Percentiles rank a stretch among this genome's conserved stretches.
These are phyloP conservation scores for Clitarchus hookeri DNA, from an alignment of 2,888 invertebrate genomes.

Conservation along the genomic window DNA sequence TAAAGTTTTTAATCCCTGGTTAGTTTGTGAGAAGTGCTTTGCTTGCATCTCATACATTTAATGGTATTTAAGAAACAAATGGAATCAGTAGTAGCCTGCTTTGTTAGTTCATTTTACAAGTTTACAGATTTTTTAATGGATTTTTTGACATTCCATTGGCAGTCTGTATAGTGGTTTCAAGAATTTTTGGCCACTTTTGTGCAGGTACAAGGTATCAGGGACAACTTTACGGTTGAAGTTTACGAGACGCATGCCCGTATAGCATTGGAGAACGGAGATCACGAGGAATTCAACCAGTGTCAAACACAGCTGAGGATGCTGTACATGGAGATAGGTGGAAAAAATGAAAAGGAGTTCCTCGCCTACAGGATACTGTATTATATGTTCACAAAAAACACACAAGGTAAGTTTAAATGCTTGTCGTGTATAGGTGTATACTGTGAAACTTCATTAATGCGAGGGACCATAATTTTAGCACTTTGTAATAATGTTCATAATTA, in stretches of 20 bases:
- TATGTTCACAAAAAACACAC: constrained; percentile 95
- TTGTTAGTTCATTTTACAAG: neutral
- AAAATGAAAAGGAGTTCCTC: constrained; percentile 87
- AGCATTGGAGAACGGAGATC: constrained; percentile 96
- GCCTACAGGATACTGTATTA: constrained; percentile 97
- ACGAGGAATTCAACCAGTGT: constrained; percentile 99
- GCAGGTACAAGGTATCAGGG: constrained; percentile 93
- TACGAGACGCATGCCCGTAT: constrained; percentile 99
- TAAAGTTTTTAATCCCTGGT: too few relatives aligned
- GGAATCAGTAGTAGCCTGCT: too few relatives aligned
- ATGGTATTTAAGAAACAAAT: too few relatives aligned
- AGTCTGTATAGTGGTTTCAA: neutral
- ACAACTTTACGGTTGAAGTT: constrained; percentile 94
- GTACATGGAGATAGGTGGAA: constrained; percentile 77
- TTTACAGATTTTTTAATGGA: constrained; percentile 32
- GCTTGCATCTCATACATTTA: too few relatives aligned
- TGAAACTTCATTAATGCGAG: too few relatives aligned
- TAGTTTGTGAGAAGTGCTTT: too few relatives aligned
- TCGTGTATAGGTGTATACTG: too few relatives aligned
- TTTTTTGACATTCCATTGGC: constrained; percentile 32
- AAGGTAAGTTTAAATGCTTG: constrained; percentile 65
- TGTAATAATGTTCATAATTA: too few relatives aligned
- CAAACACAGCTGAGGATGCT: constrained; percentile 97
- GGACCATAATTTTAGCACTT: too few relatives aligned
- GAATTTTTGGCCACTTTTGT: neutral